Conservation (phyloP, 2,797 vertebrate species). For the Emys orbicularis region DNA sequence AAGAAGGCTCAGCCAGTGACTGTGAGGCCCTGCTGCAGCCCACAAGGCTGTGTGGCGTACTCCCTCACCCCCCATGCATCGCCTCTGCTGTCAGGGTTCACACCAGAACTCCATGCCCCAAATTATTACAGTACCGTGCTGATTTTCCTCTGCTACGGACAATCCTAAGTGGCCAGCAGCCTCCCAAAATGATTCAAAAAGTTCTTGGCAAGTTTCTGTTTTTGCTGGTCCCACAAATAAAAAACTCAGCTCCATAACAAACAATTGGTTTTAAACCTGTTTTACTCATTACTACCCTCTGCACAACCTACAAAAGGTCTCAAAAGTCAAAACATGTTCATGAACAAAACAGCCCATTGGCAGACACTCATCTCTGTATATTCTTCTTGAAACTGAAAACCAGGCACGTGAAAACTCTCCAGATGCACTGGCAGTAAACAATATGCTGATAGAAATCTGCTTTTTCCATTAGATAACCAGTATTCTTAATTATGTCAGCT, state of each 20-base stretch:
- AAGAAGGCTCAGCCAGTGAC: neutral
- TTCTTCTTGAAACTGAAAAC: conserved; percentile 60
- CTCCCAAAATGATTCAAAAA: conserved; percentile 49
- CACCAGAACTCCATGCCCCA: conserved; percentile 3
- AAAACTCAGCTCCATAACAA: conserved; percentile 20
- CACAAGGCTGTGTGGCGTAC: neutral
- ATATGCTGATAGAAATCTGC: conserved; percentile 49
- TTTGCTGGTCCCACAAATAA: conserved; percentile 15
- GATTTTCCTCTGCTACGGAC: conserved; percentile 2
- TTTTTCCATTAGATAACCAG: conserved; percentile 55
- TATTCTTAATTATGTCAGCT: neutral
- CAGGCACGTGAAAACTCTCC: conserved; percentile 65
- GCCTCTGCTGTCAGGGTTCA: neutral
- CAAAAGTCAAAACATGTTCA: conserved; percentile 40
- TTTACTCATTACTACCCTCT: conserved; percentile 58
- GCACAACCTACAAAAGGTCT: conserved; percentile 23
- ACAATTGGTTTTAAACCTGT: conserved; percentile 43
- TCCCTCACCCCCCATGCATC: neutral
- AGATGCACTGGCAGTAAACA: conserved; percentile 61
- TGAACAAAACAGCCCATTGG: conserved; percentile 49
- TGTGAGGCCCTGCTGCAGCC: neutral
- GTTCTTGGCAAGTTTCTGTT: neutral
- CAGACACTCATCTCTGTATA: conserved; percentile 34
- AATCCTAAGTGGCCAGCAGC: neutral
- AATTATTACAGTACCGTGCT: conserved; percentile 12